Percentiles rank a stretch among this genome's conserved stretches.
phyloP scores from a whole-genome alignment of 2,888 invertebrate genomes.

The Nowickia ferox region DNA sequence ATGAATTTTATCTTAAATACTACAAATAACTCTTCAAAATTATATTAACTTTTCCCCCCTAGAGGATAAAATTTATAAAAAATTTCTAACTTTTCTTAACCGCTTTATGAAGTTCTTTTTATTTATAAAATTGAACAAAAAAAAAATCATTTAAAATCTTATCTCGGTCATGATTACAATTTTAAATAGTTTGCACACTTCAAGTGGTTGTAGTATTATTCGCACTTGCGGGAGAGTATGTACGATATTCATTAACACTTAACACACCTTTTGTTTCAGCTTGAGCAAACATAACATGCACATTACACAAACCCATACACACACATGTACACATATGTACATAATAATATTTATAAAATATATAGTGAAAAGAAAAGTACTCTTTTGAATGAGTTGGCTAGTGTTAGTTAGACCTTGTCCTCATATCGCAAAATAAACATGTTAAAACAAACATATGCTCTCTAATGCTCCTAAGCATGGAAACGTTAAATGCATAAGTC shows the following conservation, averaged over 20 bases:
- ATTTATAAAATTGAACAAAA: slow-evolving; percentile 42
- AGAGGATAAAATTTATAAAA: background rate
- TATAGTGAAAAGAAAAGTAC: slow-evolving; percentile 21
- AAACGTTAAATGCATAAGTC: slow-evolving; percentile 1
- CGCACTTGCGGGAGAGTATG: background rate
- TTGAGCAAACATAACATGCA: slow-evolving; percentile 35
- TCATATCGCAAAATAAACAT: slow-evolving; percentile 66
- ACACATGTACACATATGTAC: background rate
- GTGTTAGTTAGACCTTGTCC: slow-evolving; percentile 65
- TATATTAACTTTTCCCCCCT: too few species aligned
- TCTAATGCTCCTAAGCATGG: background rate
- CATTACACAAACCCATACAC: background rate
- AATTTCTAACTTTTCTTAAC: background rate
- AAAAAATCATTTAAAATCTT: slow-evolving; percentile 34
- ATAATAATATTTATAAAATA: background rate
- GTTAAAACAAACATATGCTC: slow-evolving; percentile 3
- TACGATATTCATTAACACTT: slow-evolving; percentile 68
- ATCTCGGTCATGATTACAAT: slow-evolving; percentile 69
- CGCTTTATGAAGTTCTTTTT: background rate
- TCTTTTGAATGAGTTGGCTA: slow-evolving; percentile 29
- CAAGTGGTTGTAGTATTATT: slow-evolving; percentile 26
- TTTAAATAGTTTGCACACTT: slow-evolving; percentile 54
- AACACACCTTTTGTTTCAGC: slow-evolving; percentile 44
- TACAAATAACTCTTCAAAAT: too few species aligned
- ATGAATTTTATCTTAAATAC: too few species aligned